Base-by-base conservation (phyloP, 2,113 vertebrate species). In the Henicopernis longicauda region DNA sequence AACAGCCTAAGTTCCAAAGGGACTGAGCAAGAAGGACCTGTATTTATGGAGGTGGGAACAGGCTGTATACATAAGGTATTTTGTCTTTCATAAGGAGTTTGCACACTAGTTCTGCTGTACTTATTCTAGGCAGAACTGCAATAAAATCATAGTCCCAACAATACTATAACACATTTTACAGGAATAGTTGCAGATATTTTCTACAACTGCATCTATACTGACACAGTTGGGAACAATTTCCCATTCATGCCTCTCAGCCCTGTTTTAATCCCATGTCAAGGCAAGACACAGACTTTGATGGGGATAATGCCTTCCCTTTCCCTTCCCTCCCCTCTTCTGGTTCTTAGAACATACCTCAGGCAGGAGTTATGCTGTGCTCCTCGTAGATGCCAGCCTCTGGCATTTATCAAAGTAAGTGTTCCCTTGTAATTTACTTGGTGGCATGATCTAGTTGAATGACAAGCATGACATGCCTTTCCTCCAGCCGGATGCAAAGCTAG, bases 51-150 rank as follows among this genome's bases (percentile, higher is more conserved):
- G 65, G 10, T 63, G 19, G 2, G 19, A 66, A 12, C 36, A 74
- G 55, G 22, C 36, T 36, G 21, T 20, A 7, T 16, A 45, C 1
- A 0, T n/a, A 47, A 84, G 9, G 2, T 1, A 0, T 38, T 87
- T 58, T 79, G 6, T 67, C 25, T 85, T 87, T 85, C 38, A 6
- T 59, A 42, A 52, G 16, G 19, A 55, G 2, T 6, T 50, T 25
- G 7, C 50, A 55, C 12, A 34, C 15, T 70, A 58, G 47, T 77
- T 55, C 63, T 62, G 32, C 21, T 81, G 25, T 57, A 52, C 36
- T 36, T 71, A 45, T 87, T 87, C 52, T 52, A 82, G 42, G 32
- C 22, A 71, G 42, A 78, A 67, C 20, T 63, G 31, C 32, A 85
- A 47, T 50, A 66, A 89, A 67, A 42, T 36, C 13, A 11, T 26